Evolutionary conservation across 1,140 invertebrate species (phyloP), one percentile per base, ranked within the genome.

Genomic region (Zophobas atratus): DNA sequence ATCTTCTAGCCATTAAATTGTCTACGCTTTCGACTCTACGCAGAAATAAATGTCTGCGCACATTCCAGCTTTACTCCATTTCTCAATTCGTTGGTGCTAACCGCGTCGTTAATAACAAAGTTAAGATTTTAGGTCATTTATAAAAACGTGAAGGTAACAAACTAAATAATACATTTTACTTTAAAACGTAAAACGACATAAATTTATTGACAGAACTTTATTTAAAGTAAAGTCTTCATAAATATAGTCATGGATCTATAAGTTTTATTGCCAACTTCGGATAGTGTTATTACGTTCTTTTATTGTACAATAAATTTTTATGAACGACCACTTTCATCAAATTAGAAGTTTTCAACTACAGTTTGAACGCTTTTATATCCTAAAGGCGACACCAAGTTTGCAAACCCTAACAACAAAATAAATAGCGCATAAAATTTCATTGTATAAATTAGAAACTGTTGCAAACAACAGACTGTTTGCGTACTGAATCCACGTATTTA

Each of bases 281-380:
- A 46, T 46, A 46, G 8, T 4, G 32, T 2, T 55, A 33, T 55
- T 55, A 55, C 8, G n/a, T 67, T 67, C n/a, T 43, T 43, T 67
- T 43, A 67, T 60, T 8, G n/a, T 41, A 67, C 20, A 67, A 67
- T 67, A 57, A 57, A 67, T 67, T 41, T 41, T 67, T 67, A 43
- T 43, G 60, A 36, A 67, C 38, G 4, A 41, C 20, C 20, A 6
- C 39, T 43, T 46, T 43, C 60, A 67, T n/a, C 33, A 43, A 67
- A 67, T 41, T 67, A 43, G 60, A 67, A 67, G 38, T 67, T 67
- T 67, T 20, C 60, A 67, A 67, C 60, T 43, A 60, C 60, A 67
- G 6, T 67, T 67, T 67, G 60, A 67, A 67, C 39, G 60, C 38
- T 67, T 67, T 43, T 43, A 43, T 67, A 32, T 38, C 39, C 39